These are phyloP conservation scores for Triplophysa rosa DNA, from an alignment of 2,113 vertebrate species.

Conservation along the genomic window DNA sequence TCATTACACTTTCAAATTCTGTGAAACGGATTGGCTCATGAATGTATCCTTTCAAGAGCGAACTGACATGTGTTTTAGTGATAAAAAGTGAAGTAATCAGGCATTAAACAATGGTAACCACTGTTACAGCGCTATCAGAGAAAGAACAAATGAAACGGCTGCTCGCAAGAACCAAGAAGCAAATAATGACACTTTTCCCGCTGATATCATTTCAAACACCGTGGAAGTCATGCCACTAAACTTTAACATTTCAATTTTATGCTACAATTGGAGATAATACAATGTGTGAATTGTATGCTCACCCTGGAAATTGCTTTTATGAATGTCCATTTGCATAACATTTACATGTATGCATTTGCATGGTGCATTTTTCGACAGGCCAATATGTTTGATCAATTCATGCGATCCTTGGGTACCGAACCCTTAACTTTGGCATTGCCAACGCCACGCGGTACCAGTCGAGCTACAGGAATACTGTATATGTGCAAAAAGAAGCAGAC, in stretches of 20 bases:
- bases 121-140: background rate
- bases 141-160: background rate
- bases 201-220: background rate
- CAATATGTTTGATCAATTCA: too few relatives aligned
- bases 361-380: too few relatives aligned
- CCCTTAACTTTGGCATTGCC: too few relatives aligned
- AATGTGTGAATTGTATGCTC: background rate
- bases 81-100: background rate
- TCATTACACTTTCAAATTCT: background rate
- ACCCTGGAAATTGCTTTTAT: background rate
- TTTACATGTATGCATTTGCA: too few relatives aligned
- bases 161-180: constrained; percentile 1
- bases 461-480: too few relatives aligned
- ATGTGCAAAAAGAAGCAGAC: background rate
- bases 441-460: too few relatives aligned
- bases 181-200: constrained; percentile 11
- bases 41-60: background rate
- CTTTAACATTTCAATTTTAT: background rate
- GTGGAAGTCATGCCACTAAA: background rate
- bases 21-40: background rate
- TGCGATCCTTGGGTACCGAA: too few relatives aligned
- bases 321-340: background rate
- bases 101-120: constrained; percentile 6
- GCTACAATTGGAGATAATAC: background rate
- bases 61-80: constrained; percentile 2